phyloP scores from a whole-genome alignment of 1,140 invertebrate genomes.

The Potamilus streckersoni region DNA sequence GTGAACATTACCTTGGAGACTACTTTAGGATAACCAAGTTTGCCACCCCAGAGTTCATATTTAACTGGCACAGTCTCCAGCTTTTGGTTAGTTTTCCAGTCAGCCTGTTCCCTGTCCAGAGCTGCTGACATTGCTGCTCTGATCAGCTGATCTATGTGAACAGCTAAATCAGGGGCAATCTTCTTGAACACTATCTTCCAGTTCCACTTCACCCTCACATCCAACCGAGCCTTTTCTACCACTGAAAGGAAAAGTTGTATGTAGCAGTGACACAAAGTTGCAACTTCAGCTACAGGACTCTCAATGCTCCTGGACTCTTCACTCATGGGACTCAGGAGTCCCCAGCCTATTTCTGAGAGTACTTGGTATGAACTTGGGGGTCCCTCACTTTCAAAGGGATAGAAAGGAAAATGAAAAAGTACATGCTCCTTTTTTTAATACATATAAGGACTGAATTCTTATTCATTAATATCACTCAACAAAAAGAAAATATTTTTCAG shows the following conservation, averaged over 20 bases:
- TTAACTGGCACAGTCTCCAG: constrained; percentile 40
- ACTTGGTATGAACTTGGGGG: too few species aligned
- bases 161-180: constrained; percentile 47
- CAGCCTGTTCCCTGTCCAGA: constrained; percentile 41
- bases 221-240: constrained; percentile 53
- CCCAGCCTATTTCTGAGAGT: too few species aligned
- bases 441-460: too few species aligned
- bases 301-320: too few species aligned
- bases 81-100: constrained; percentile 38
- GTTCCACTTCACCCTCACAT: constrained; percentile 59
- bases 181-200: constrained; percentile 63
- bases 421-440: too few species aligned
- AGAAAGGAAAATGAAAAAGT: too few species aligned
- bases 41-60: constrained; percentile 43
- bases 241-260: constrained; percentile 36
- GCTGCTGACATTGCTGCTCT: constrained; percentile 33
- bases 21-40: constrained; percentile 57
- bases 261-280: too few species aligned
- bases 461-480: too few species aligned
- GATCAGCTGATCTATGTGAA: constrained; percentile 48
- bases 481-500: too few species aligned
- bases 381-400: too few species aligned
- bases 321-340: too few species aligned
- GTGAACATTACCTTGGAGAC: constrained; percentile 50
- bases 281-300: too few species aligned